Conservation (phyloP, 2,888 invertebrate genomes). For the Sclerodermus sp. region DNA sequence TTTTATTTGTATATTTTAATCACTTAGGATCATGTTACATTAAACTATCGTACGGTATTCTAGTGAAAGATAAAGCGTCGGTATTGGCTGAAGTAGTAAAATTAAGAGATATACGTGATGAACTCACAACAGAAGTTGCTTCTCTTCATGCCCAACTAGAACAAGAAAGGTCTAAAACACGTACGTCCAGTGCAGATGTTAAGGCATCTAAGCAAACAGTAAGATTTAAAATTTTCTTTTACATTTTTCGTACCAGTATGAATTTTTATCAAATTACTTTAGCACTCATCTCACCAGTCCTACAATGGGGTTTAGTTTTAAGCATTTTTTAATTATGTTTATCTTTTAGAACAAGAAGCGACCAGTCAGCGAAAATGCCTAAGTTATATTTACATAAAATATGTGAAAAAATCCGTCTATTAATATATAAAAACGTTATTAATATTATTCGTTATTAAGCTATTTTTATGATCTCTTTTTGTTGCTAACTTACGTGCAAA, state of each 20-base stretch:
- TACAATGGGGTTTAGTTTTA: background rate
- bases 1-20: background rate
- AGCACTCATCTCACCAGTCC: background rate
- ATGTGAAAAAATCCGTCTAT: conserved; percentile 15
- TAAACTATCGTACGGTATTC: conserved; percentile 23
- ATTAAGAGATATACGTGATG: conserved; percentile 70
- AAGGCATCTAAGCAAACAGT: conserved; percentile 53
- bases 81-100: conserved; percentile 74
- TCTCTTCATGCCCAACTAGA: conserved; percentile 72
- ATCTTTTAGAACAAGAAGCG: conserved; percentile 47
- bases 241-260: background rate
- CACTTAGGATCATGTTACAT: background rate
- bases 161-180: conserved; percentile 72
- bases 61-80: conserved; percentile 81
- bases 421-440: conserved; percentile 15
- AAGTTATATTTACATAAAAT: conserved; percentile 26
- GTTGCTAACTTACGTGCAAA: no score
- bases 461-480: background rate
- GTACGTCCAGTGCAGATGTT: conserved; percentile 61
- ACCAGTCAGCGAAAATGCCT: conserved; percentile 48
- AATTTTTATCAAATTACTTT: background rate
- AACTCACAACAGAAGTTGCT: conserved; percentile 72
- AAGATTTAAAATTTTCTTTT: conserved; percentile 19
- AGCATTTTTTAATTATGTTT: conserved; percentile 2
- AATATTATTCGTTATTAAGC: conserved; percentile 1